Percentiles rank a stretch among this genome's conserved stretches.
Evolutionary conservation across 2,797 vertebrate genomes (phyloP).

Genomic region (Harpagifer antarcticus): DNA sequence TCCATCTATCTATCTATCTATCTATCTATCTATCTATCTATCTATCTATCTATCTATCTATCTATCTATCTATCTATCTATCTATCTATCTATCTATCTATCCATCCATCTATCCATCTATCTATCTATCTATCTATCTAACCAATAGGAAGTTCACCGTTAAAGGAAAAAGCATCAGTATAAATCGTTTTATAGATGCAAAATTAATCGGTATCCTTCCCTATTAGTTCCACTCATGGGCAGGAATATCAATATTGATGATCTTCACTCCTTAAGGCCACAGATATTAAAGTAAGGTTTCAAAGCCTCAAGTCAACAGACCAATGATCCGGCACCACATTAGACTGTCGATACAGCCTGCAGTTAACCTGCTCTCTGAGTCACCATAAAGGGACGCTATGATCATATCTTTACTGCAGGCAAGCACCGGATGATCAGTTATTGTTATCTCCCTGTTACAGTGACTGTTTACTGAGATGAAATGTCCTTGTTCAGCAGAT

Average conservation of each 20-base stretch:
- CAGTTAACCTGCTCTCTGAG: constrained; percentile 32
- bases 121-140: too few relatives aligned
- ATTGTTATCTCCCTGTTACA: constrained; percentile 31
- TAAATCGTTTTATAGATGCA: background rate
- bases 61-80: too few relatives aligned
- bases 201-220: background rate
- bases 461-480: constrained; percentile 49
- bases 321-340: constrained; percentile 6
- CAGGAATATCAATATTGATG: constrained; percentile 13
- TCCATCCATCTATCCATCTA: too few relatives aligned
- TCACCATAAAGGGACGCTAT: constrained; percentile 35
- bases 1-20: too few relatives aligned
- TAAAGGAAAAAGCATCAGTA: background rate
- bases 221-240: background rate
- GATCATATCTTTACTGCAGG: constrained; percentile 55
- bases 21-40: too few relatives aligned
- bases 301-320: constrained; percentile 21
- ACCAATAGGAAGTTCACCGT: background rate
- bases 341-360: constrained; percentile 16
- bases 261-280: constrained; percentile 6
- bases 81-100: too few relatives aligned
- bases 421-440: constrained; percentile 44
- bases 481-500: constrained; percentile 49
- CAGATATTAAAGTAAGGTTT: constrained; percentile 20
- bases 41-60: too few relatives aligned